These are phyloP conservation scores for Eledona agricola DNA, from an alignment of 2,888 invertebrate genomes.

Conservation along the genomic window DNA sequence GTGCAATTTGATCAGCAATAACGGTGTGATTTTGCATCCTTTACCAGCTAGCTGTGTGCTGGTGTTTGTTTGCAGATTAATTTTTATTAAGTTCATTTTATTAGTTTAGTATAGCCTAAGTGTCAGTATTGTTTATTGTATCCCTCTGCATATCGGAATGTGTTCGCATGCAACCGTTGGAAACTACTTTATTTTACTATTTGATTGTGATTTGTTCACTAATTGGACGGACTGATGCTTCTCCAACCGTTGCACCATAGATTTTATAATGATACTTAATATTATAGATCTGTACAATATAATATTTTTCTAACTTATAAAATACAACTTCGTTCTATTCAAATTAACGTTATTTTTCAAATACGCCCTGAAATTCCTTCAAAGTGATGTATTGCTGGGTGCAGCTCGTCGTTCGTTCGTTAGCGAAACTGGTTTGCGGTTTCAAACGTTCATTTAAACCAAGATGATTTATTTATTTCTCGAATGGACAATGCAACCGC, in stretches of 20 bases:
- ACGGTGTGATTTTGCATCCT: constrained; percentile 52
- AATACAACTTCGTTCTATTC: constrained; percentile 31
- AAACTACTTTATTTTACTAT: constrained; percentile 33
- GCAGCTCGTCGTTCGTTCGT: too few relatives aligned
- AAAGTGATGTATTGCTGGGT: too few relatives aligned
- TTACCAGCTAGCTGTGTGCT: constrained; percentile 41
- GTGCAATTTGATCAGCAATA: constrained; percentile 57
- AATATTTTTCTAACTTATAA: constrained; percentile 32
- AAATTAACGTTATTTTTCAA: not conserved
- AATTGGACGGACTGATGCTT: constrained; percentile 38
- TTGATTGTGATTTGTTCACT: constrained; percentile 36
- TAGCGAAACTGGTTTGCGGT: too few relatives aligned
- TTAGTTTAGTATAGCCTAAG: constrained; percentile 39
- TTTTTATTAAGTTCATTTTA: constrained; percentile 30
- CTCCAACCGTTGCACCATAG: constrained; percentile 30
- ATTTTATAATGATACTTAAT: constrained; percentile 36
- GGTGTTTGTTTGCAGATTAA: constrained; percentile 39
- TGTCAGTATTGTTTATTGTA: constrained; percentile 39
- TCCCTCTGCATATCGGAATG: constrained; percentile 40
- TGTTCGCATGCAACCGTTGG: constrained; percentile 41
- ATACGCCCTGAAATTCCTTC: too few relatives aligned
- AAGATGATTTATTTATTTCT: too few relatives aligned
- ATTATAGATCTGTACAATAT: constrained; percentile 35
- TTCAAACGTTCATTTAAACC: too few relatives aligned
- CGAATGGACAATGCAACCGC: too few relatives aligned